phyloP scores from a whole-genome alignment of 1,140 invertebrate species.

The Babylonia areolata region DNA sequence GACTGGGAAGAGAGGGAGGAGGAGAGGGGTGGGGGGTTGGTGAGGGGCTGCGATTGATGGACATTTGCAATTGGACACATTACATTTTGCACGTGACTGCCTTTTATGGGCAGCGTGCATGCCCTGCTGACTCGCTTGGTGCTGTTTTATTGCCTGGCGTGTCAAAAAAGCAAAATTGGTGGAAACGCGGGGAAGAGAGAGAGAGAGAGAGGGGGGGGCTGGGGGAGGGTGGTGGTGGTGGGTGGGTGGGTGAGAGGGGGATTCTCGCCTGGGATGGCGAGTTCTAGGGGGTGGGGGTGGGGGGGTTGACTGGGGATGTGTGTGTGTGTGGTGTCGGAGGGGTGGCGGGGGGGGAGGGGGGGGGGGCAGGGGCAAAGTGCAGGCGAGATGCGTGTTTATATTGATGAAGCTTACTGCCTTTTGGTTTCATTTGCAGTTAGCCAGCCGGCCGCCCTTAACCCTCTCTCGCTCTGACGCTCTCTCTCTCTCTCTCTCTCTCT shows the following conservation, averaged over 20 bases:
- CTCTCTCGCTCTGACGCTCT: conserved; percentile 33
- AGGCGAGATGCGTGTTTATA: background rate
- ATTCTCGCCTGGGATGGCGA: background rate
- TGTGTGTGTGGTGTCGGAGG: too few species aligned
- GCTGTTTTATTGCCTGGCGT: conserved; percentile 15
- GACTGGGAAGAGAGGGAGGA: too few species aligned
- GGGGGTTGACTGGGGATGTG: too few species aligned
- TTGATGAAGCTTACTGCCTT: background rate
- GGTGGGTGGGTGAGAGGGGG: background rate
- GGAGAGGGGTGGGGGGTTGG: too few species aligned
- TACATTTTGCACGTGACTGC: conserved; percentile 22
- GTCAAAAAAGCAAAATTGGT: background rate
- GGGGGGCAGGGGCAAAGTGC: background rate
- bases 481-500: conserved; percentile 9
- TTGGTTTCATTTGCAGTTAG: background rate
- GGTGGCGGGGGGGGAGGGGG: background rate
- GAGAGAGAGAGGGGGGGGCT: too few species aligned
- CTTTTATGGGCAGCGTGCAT: conserved; percentile 32
- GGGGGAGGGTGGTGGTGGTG: background rate
- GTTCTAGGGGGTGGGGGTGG: background rate
- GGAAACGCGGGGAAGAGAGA: too few species aligned
- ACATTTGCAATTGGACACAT: conserved; percentile 29
- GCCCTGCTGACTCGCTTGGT: background rate
- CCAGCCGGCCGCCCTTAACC: background rate
- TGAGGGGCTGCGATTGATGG: background rate